Evolutionary conservation across 2,888 invertebrate genomes (phyloP), one percentile per base, ranked within the genome.

Genomic region (Macrosiphum euphorbiae): DNA sequence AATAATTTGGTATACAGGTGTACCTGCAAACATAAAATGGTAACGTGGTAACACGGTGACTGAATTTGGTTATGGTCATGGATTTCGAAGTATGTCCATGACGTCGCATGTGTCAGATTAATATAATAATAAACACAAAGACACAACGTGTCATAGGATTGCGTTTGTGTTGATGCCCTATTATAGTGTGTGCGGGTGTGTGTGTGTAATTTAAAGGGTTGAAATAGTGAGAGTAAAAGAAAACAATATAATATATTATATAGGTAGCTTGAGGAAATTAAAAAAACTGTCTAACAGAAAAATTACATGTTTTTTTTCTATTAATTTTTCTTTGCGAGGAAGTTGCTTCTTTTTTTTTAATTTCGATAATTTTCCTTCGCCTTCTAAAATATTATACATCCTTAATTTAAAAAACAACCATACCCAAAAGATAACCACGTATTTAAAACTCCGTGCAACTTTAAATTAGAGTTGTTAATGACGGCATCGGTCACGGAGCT

Each of bases 401-500:
- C 58, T 86, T 41, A 13, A 90, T 20, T 67, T 26, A 24, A 24
- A 26, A 47, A 61, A 41, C 7, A 84, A 92, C 47, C 87, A 58
- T 58, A 35, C 92, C 88, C 88, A 50, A 92, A 88, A 52, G 87
- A 88, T 92, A 92, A 87, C 58, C 47, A 47, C n/a, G 61, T 92
- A 61, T 61, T 92, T 61, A 92, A 13, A 85, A 90, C 85, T 55
- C 44, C 84, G 84, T 47, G 58, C 28, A 50, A 85, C 89, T 90
- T 89, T 90, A 85, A 89, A 89, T 47, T 85, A 35, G 52, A 58
- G 85, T 61, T 16, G 89, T 89, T 89, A 89, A 89, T 58, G 92
- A 93, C 89, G 84, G n/a, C 84, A 93, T 85, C 84, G 92, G 92
- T 93, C 92, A 93, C 92, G 92, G 92, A 88, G 92, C 44, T 84